Conservation (phyloP, 2,113 vertebrate species). For the Rattus norvegicus region GRCr8 NC_086025.1:31037001-31037500, state of each 20-base stretch:
- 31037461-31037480: not conserved
- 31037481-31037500: not conserved
- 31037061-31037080: not conserved
- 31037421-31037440: not conserved
- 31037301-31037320: not conserved
- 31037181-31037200: not conserved
- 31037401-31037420: not conserved
- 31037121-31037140: not conserved
- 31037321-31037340: not conserved
- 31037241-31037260: not conserved
- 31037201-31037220: not conserved
- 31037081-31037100: not conserved
- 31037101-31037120: not conserved
- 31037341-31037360: not conserved
- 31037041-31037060: not conserved
- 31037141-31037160: not conserved
- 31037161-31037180: not conserved
- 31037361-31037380: rapidly evolving
- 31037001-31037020: not conserved
- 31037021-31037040: not conserved
- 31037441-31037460: not conserved
- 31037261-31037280: not conserved
- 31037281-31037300: not conserved
- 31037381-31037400: not conserved
- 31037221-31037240: not conserved